phyloP scores from a whole-genome alignment of 2,888 invertebrate species.

The Sialis fuliginosa region DNA sequence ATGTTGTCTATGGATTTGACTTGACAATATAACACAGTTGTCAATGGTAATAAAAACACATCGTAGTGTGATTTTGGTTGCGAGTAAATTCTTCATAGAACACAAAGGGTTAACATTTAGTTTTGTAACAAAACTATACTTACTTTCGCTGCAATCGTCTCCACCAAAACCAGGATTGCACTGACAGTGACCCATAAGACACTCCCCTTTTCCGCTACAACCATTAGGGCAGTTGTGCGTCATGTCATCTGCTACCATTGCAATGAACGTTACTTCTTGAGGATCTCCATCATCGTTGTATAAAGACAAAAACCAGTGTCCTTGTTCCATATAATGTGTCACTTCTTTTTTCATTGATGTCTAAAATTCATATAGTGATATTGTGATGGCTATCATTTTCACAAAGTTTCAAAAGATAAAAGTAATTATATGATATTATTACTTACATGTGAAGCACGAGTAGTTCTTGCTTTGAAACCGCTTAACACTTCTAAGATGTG shows the following conservation, averaged over 20 bases:
- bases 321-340: slow-evolving; percentile 88
- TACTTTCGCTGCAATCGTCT: slow-evolving; percentile 91
- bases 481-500: slow-evolving; percentile 88
- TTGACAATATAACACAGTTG: background rate
- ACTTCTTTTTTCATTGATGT: slow-evolving; percentile 81
- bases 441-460: slow-evolving; percentile 76
- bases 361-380: slow-evolving; percentile 18
- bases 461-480: slow-evolving; percentile 72
- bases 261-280: slow-evolving; percentile 71
- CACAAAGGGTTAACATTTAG: background rate
- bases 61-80: background rate
- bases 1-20: too few species aligned
- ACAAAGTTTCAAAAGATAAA: slow-evolving; percentile 7
- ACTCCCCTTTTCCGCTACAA: slow-evolving; percentile 93
- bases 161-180: slow-evolving; percentile 95
- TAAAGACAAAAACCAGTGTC: slow-evolving; percentile 89
- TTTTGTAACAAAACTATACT: slow-evolving; percentile 21
- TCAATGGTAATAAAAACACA: background rate
- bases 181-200: slow-evolving; percentile 84
- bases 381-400: background rate
- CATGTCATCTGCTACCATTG: slow-evolving; percentile 77
- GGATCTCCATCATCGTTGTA: slow-evolving; percentile 92
- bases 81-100: background rate
- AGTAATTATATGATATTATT: slow-evolving; percentile 9
- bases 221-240: slow-evolving; percentile 91